Conservation (phyloP, 2,888 invertebrate genomes). For the Hirudinaria manillensis region DNA sequence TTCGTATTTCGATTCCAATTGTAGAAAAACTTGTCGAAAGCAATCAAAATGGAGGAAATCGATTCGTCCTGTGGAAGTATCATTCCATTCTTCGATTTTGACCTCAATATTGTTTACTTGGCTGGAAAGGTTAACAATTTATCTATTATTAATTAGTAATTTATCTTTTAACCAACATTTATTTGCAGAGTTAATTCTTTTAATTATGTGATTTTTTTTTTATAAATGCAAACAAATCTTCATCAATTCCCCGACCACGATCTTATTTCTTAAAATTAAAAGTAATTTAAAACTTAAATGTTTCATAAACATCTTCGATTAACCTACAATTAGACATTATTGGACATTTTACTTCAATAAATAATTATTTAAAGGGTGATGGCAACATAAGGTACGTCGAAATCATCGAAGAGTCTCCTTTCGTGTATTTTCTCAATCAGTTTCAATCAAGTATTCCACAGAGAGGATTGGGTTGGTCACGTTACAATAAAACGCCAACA, state of each 20-base stretch:
- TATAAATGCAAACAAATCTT: too few species aligned
- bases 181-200: neutral
- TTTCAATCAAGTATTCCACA: constrained; percentile 97
- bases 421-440: constrained; percentile 91
- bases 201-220: too few species aligned
- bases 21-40: constrained; percentile 51
- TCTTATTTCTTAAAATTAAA: too few species aligned
- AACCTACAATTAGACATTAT: too few species aligned
- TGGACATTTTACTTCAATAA: too few species aligned
- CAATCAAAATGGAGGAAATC: constrained; percentile 49
- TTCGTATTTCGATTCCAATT: constrained; percentile 5
- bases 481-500: neutral
- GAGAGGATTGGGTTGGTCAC: constrained; percentile 63
- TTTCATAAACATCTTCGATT: too few species aligned
- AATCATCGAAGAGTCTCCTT: constrained; percentile 85
- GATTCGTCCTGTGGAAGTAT: constrained; percentile 81
- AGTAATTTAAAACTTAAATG: too few species aligned
- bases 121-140: constrained; percentile 71
- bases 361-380: too few species aligned
- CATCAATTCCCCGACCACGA: too few species aligned
- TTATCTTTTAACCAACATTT: neutral
- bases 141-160: neutral
- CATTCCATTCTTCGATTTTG: constrained; percentile 92
- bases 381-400: constrained; percentile 92
- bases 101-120: constrained; percentile 85